Evolutionary conservation across 2,113 vertebrate species (phyloP), one percentile per base, ranked within the genome.

Genomic region (Empidonax alnorum): DNA sequence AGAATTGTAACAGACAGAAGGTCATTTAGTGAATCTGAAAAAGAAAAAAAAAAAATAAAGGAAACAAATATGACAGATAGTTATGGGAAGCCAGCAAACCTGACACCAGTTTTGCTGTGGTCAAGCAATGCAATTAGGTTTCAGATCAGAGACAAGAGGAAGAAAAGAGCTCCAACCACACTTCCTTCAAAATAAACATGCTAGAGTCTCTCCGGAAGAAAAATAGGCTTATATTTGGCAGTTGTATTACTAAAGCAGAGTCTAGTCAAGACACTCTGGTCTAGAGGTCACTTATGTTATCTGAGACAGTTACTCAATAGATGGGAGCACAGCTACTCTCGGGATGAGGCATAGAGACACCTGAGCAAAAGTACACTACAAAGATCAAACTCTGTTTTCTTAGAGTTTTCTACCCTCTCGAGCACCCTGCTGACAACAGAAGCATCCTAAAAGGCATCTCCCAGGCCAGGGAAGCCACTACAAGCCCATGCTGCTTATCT

Each of bases 1-100:
- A 97, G 69, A 92, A 97, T 74, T 56, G 35, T 91, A 96, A 93
- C 80, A 96, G 94, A 91, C 66, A 88, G 68, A 97, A 96, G 94
- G 94, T 94, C 94, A 88, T 93, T 86, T 86, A 94, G 46, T 87
- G 74, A 90, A 83, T 68, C 74, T 76, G 58, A 31, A 56, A 21
- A 23, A 56, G 6, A 21, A 13, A 35, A 31, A n/a, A 41, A 53
- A 19, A 18, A 31, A 72, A 19, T 1, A 58, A 69, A 67, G 5
- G 20, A 44, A 53, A 76, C 10, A 52, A 76, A 44, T 49, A 73
- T 82, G 91, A 95, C 80, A 90, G 69, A 90, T 58, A 88, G 49
- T 79, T 95, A 96, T 39, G 28, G 71, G 90, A 97, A 95, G 77
- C 71, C 84, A 95, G 72, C 28, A 92, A 96, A 93, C 14, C 42